Evolutionary conservation across 2,797 vertebrate species (phyloP).

Genomic region (Pseudochaenichthys georgianus): DNA sequence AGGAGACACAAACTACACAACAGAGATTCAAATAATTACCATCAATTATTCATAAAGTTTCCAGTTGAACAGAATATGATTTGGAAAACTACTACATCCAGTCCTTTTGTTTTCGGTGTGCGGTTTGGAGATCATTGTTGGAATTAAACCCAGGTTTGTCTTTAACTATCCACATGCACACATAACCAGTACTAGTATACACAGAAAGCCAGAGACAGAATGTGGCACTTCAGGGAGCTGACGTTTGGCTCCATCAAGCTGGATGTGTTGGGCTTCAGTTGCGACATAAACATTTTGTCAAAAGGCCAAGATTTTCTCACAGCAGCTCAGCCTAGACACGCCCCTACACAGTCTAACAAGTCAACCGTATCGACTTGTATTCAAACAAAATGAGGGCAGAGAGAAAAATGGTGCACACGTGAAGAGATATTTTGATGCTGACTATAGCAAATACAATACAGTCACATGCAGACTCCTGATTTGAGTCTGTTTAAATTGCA

Average conservation of each 20-base stretch:
- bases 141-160: conserved; percentile 53
- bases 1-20: conserved; percentile 55
- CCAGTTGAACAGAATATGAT: conserved; percentile 66
- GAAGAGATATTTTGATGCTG: conserved; percentile 39
- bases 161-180: conserved; percentile 47
- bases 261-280: conserved; percentile 16
- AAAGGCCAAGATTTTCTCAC: conserved; percentile 31
- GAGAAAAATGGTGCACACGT: conserved; percentile 15
- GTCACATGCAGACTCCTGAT: background rate
- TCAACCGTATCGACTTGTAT: conserved; percentile 30
- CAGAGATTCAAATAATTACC: conserved; percentile 72
- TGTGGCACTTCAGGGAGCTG: conserved; percentile 40
- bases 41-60: conserved; percentile 75
- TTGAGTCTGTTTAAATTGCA: conserved; percentile 16
- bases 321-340: conserved; percentile 31
- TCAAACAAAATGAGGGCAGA: conserved; percentile 18
- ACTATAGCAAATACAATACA: conserved; percentile 32
- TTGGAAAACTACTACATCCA: conserved; percentile 66
- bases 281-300: conserved; percentile 49
- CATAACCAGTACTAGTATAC: conserved; percentile 30
- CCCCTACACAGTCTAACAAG: conserved; percentile 50
- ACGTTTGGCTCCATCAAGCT: conserved; percentile 24
- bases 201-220: conserved; percentile 21
- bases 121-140: conserved; percentile 44
- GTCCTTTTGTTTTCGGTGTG: conserved; percentile 48